Conservation (phyloP, 2,888 invertebrate genomes). For the Polylopha cassiicola region DNA sequence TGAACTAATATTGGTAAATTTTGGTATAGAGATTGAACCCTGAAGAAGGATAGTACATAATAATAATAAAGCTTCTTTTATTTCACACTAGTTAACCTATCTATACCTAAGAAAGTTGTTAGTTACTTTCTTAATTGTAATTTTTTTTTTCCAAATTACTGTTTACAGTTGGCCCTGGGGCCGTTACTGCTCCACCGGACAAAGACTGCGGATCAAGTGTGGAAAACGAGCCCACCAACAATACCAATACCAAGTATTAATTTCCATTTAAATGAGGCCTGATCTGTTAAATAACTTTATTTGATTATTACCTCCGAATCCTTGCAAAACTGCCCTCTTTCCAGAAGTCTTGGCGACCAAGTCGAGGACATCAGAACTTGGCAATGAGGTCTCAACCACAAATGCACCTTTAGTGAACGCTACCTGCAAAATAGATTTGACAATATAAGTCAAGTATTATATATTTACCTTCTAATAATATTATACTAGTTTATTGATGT, state of each 20-base stretch:
- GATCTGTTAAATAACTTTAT: neutral
- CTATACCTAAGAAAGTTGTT: too few relatives aligned
- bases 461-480: neutral
- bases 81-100: too few relatives aligned
- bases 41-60: too few relatives aligned
- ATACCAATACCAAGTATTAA: neutral
- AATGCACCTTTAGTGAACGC: conserved; percentile 81
- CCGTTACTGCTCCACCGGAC: too few relatives aligned
- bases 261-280: neutral
- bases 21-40: too few relatives aligned
- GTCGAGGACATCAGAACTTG: conserved; percentile 67
- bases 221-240: too few relatives aligned
- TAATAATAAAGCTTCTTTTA: too few relatives aligned
- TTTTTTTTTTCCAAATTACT: too few relatives aligned
- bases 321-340: conserved; percentile 85
- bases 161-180: neutral
- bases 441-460: conserved; percentile 23
- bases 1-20: too few relatives aligned
- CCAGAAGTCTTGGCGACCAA: conserved; percentile 80
- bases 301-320: conserved; percentile 81
- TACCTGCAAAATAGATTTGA: conserved; percentile 42
- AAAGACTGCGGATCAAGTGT: too few relatives aligned
- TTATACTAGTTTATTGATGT: conserved; percentile 14
- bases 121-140: too few relatives aligned
- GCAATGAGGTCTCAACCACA: conserved; percentile 81